Base-by-base conservation (phyloP, 2,113 vertebrate genomes). In the Piaya cayana region DNA sequence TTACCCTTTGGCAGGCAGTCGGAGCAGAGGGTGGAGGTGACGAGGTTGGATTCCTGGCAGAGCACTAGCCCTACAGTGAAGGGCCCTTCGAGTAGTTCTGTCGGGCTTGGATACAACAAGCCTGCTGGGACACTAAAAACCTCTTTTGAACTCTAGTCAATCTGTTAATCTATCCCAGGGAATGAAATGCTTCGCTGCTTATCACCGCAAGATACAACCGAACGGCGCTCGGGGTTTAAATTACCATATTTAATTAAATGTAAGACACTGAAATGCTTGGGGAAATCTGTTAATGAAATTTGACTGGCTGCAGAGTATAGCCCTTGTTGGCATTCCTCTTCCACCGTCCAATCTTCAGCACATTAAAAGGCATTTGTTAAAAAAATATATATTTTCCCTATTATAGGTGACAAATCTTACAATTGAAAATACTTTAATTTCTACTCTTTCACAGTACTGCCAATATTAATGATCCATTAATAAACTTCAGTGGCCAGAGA, bases 161-260 rank as follows among this genome's bases (percentile, higher is more conserved):
- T 97, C 82, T 95, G 74, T 68, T 95, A 88, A 94, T 95, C 85
- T 86, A 10, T 94, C 87, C 62, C 43, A 83, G 76, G 84, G 72
- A 93, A 92, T 56, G 88, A 92, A 95, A 95, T 56, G 91, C 90
- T 94, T 92, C 45, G 0, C 80, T 88, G 92, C 87, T 96, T 92
- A 90, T 92, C 95, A 36, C 62, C 0, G 1, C 90, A 42, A 93
- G 93, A 90, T 86, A 89, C 37, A 88, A 84, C 45, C 34, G 88
- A 94, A 77, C 0, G 1, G 65, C 86, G 80, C 92, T 90, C 4
- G 8, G 82, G 86, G 82, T 47, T 94, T 90, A 80, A 94, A 97
- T 96, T 96, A 94, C 92, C 95, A 92, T 94, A 92, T 94, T 97
- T 96, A 97, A 97, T 97, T 97, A 96, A 96, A 96, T 91, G 70